Evolutionary conservation across 2,888 invertebrate genomes (phyloP).

Genomic region (Andrena minutula): DNA sequence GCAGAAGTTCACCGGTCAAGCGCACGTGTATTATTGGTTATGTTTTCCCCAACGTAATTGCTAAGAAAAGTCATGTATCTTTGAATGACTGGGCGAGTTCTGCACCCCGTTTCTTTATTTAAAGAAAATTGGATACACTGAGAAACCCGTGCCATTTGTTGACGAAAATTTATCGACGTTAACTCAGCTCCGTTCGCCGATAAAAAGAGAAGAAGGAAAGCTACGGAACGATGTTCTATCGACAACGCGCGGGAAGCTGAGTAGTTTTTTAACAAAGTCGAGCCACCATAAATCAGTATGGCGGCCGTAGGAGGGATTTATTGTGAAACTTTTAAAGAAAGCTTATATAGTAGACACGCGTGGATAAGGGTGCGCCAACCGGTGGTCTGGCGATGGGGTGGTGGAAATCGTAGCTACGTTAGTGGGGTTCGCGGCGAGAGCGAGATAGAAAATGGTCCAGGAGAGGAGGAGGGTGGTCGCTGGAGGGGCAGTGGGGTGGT

Average conservation of each 20-base stretch:
- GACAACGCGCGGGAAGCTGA: not conserved
- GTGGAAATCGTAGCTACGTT: conserved; percentile 56
- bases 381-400: conserved; percentile 44
- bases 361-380: conserved; percentile 48
- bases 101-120: no score
- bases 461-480: conserved; percentile 67
- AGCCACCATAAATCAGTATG: conserved; percentile 64
- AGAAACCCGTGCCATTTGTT: not conserved
- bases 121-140: no score
- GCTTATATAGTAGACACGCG: conserved; percentile 51
- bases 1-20: no score
- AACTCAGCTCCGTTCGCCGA: not conserved
- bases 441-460: conserved; percentile 66
- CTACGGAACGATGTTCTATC: conserved; percentile 16
- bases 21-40: no score
- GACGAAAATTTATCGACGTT: not conserved
- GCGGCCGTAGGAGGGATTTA: conserved; percentile 65
- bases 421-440: conserved; percentile 45
- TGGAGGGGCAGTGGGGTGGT: conserved; percentile 74
- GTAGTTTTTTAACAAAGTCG: conserved; percentile 59
- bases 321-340: conserved; percentile 70
- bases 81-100: no score
- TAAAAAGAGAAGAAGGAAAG: not conserved
- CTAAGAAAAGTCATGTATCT: no score
- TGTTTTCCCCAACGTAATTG: no score